These are phyloP conservation scores for Lepidothrix coronata DNA, from an alignment of 2,113 vertebrate genomes.

Conservation along the genomic window DNA sequence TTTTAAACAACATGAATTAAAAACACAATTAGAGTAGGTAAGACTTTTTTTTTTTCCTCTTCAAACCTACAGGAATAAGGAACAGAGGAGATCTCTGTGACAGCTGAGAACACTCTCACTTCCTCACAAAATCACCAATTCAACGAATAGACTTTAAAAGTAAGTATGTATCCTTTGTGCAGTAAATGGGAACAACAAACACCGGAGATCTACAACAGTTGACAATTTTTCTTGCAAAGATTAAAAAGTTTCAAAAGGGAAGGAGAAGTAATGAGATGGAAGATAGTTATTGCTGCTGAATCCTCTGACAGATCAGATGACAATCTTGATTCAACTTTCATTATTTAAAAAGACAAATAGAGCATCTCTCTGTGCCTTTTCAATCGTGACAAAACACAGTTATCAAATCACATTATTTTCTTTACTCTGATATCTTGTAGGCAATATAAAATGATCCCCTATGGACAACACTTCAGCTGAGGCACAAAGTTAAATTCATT, in stretches of 20 bases:
- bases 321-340: neutral
- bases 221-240: conserved; percentile 7
- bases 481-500: neutral
- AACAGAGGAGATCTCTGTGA: neutral
- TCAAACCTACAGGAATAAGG: neutral
- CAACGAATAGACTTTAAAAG: neutral
- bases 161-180: neutral
- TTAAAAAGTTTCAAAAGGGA: neutral
- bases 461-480: neutral
- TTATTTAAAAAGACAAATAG: conserved; percentile 46
- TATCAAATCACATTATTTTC: conserved; percentile 43
- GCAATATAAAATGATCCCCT: neutral
- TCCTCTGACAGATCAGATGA: conserved; percentile 26
- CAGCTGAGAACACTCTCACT: neutral
- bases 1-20: neutral
- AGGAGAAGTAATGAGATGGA: conserved; percentile 11
- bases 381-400: neutral
- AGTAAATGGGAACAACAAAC: neutral
- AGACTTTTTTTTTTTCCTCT: neutral
- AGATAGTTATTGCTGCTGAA: conserved; percentile 21
- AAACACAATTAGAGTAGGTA: neutral
- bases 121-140: neutral
- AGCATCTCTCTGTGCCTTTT: conserved; percentile 1
- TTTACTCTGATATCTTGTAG: conserved; percentile 9
- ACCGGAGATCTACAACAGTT: neutral